Percentiles rank a stretch among this genome's conserved stretches.
Conservation (phyloP, 2,888 invertebrate genomes). For the Boloria euphrosyne region DNA sequence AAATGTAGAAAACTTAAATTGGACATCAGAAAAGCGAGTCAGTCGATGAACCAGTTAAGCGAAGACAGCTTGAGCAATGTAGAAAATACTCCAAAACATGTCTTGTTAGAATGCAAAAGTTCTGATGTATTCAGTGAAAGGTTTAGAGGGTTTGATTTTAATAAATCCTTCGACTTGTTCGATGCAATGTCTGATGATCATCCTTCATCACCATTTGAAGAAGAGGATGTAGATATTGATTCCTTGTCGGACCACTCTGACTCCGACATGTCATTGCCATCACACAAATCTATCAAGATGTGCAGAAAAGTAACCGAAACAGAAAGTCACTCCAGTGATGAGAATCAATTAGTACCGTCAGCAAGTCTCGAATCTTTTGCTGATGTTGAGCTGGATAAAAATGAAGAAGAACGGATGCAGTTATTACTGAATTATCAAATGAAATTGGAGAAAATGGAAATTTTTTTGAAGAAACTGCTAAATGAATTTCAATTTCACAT, state of each 20-base stretch:
- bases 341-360: constrained; percentile 52
- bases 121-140: constrained; percentile 62
- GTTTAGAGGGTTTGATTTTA: constrained; percentile 64
- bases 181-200: constrained; percentile 56
- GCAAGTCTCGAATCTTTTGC: constrained; percentile 66
- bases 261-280: constrained; percentile 50
- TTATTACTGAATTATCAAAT: constrained; percentile 62
- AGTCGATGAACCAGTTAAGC: constrained; percentile 53
- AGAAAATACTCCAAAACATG: constrained; percentile 74
- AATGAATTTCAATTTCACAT: constrained; percentile 72
- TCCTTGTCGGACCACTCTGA: constrained; percentile 67
- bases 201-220: constrained; percentile 49
- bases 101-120: constrained; percentile 58
- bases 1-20: constrained; percentile 62
- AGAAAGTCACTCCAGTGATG: constrained; percentile 38
- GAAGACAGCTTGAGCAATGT: constrained; percentile 44
- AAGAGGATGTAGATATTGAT: constrained; percentile 61
- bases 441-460: constrained; percentile 64
- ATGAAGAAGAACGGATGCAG: constrained; percentile 61
- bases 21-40: constrained; percentile 65
- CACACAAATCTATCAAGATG: constrained; percentile 59
- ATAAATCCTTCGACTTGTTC: constrained; percentile 64
- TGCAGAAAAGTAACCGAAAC: constrained; percentile 59
- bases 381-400: constrained; percentile 67
- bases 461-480: constrained; percentile 60